These are phyloP conservation scores for Carposina sasakii DNA, from an alignment of 1,140 invertebrate genomes.

Conservation along the genomic window DNA sequence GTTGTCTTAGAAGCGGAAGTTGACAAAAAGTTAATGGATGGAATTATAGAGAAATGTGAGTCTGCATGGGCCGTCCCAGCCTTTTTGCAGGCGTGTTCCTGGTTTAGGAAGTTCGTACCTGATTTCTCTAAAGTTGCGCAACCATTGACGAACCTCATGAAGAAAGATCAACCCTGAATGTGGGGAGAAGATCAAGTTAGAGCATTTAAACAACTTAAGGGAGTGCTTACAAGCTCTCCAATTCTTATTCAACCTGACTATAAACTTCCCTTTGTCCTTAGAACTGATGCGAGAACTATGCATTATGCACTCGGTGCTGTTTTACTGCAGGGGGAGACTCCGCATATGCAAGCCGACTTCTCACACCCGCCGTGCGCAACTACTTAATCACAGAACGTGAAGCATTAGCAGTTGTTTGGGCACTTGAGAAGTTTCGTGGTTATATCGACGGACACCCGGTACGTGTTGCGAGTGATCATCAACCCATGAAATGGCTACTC, in stretches of 20 bases:
- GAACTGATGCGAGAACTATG: conserved; percentile 34
- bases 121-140: conserved; percentile 38
- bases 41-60: conserved; percentile 47
- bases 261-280: conserved; percentile 21
- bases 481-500: conserved; percentile 59
- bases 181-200: conserved; percentile 16
- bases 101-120: conserved; percentile 47
- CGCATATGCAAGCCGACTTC: conserved; percentile 42
- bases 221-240: conserved; percentile 12
- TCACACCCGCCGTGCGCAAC: conserved; percentile 7
- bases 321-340: conserved; percentile 32
- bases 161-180: conserved; percentile 29
- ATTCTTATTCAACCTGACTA: conserved; percentile 25
- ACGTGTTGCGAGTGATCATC: conserved; percentile 60
- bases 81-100: conserved; percentile 31
- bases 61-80: conserved; percentile 58
- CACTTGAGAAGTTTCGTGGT: conserved; percentile 46
- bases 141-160: conserved; percentile 41
- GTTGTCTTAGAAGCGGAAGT: conserved; percentile 4
- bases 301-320: conserved; percentile 38
- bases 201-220: conserved; percentile 16
- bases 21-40: conserved; percentile 29
- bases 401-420: conserved; percentile 59
- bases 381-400: conserved; percentile 43
- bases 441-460: conserved; percentile 46